Evolutionary conservation across 1,140 invertebrate genomes (phyloP), one percentile per base, ranked within the genome.

Genomic region (Halesus radiatus): DNA sequence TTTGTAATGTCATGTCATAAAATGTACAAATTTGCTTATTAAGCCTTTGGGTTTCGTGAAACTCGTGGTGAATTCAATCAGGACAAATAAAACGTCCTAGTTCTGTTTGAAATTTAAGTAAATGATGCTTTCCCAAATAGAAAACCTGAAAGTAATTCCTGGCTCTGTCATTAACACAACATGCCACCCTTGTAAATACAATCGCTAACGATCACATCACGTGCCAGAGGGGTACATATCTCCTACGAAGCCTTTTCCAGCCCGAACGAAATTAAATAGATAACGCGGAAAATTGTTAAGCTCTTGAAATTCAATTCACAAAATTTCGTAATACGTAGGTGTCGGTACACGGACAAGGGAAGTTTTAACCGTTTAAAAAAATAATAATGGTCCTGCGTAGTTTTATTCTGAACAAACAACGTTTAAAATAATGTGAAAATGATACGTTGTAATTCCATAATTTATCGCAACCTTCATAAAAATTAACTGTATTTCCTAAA

Each of bases 121-220:
- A 72, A 53, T 53, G 68, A 72, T 72, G 68, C 45, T 52, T 53
- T 53, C n/a, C 68, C 68, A 72, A 72, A 72, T 52, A 75, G 72
- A 75, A 75, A 75, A 29, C 72, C 54, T 20, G 15, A 56, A 75
- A 75, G 16, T 75, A 72, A 75, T 75, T 75, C 37, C 54, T 18
- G 23, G 54, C 32, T 32, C 54, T 75, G 72, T 58, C 72, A 75
- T 75, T 75, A 75, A 58, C 72, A 37, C 72, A 56, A 75, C 54
- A 56, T 56, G 72, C 72, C 32, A 58, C 72, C 72, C 72, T 58
- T 56, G 54, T 50, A 32, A 58, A 75, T 20, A 75, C 72, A 75
- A 75, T 75, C 72, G 37, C 72, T 75, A 75, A 75, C 60, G 72
- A 60, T 75, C 72, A 58, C 26, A 75, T 75, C 23, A 75, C 72